Evolutionary conservation across 2,113 vertebrate genomes (phyloP).

Genomic region (Ariopsis seemanni): DNA sequence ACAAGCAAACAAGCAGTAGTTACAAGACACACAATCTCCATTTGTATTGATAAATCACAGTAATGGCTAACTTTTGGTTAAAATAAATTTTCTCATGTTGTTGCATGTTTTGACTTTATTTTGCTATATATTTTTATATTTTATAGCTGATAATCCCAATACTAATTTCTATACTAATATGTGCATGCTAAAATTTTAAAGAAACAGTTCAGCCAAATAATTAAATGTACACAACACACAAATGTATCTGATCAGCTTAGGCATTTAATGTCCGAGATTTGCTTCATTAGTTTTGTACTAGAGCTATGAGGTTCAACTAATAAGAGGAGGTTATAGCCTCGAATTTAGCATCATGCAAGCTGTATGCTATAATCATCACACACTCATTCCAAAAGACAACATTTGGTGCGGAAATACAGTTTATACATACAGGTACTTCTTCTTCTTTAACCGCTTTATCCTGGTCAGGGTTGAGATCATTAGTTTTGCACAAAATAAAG

Average conservation of each 20-base stretch:
- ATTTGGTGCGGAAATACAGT: not conserved
- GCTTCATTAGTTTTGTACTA: not conserved
- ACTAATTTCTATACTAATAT: not conserved
- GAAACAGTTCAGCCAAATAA: not conserved
- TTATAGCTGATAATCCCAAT: not conserved
- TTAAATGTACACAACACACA: not conserved
- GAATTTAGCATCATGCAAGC: not conserved
- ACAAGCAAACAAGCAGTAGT: not conserved
- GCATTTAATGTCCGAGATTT: not conserved
- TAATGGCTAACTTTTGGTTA: not conserved
- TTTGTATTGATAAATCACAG: not conserved
- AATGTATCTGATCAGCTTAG: not conserved
- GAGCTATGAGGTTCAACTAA: not conserved
- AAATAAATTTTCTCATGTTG: not conserved
- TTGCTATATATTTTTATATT: not conserved
- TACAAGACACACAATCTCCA: not conserved
- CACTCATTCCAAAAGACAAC: not conserved
- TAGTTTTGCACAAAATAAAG: too few relatives aligned
- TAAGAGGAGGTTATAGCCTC: not conserved
- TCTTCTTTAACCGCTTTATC: not conserved
- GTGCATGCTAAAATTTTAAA: not conserved
- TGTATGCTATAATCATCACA: not conserved
- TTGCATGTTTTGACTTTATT: not conserved
- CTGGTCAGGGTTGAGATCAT: not conserved
- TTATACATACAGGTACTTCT: not conserved